These are phyloP conservation scores for Brienomyrus brachyistius DNA, from an alignment of 2,113 vertebrate genomes.

Conservation along the genomic window DNA sequence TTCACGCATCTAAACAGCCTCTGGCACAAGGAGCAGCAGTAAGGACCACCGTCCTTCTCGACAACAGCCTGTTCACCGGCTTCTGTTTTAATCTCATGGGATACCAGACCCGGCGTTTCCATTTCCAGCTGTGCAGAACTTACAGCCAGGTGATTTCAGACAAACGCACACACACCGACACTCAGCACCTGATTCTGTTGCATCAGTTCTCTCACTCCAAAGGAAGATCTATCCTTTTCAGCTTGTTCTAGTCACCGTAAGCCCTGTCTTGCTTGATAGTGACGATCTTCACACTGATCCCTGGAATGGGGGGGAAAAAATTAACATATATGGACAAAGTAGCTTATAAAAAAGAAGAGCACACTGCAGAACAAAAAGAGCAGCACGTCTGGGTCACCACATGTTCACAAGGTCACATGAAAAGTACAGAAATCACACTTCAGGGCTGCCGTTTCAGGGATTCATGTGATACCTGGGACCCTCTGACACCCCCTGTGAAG, in stretches of 20 bases:
- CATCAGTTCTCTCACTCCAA: not conserved
- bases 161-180: not conserved
- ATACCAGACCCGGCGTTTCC: not conserved
- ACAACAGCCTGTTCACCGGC: not conserved
- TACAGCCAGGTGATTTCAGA: not conserved
- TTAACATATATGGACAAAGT: too few relatives aligned
- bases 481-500: not conserved
- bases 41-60: not conserved
- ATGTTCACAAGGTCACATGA: not conserved
- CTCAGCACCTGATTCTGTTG: not conserved
- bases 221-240: not conserved
- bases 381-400: not conserved
- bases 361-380: not conserved
- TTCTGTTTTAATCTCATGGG: not conserved
- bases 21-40: not conserved
- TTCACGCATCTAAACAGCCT: not conserved
- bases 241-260: not conserved
- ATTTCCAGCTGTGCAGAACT: not conserved
- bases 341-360: not conserved
- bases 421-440: not conserved
- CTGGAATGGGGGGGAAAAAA: not conserved
- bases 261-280: not conserved
- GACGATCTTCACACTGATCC: not conserved
- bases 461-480: not conserved
- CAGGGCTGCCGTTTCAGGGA: not conserved